These are phyloP conservation scores for Punctoribates punctum DNA, from an alignment of 2,888 invertebrate genomes.

Conservation along the genomic window DNA sequence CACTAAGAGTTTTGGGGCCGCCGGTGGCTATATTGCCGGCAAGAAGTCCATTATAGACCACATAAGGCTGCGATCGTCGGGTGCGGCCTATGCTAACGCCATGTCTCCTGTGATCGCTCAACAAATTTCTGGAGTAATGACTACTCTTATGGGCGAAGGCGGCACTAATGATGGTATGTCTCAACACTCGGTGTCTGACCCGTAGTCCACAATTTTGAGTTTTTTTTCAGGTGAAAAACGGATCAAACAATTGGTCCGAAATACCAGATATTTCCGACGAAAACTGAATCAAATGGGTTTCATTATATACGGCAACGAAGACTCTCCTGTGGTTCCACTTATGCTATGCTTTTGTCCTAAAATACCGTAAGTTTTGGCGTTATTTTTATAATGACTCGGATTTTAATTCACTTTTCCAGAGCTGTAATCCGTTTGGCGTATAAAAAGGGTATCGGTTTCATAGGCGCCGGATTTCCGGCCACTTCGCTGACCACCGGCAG, in stretches of 20 bases:
- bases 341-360: constrained; percentile 57
- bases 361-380: constrained; percentile 53
- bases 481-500: constrained; percentile 88
- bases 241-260: constrained; percentile 54
- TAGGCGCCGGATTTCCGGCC: constrained; percentile 96
- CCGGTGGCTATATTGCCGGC: constrained; percentile 59
- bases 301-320: constrained; percentile 58
- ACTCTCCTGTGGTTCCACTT: constrained; percentile 60
- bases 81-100: constrained; percentile 74
- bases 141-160: constrained; percentile 74
- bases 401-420: constrained; percentile 56
- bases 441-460: constrained; percentile 76
- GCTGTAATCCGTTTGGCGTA: constrained; percentile 78
- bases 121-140: constrained; percentile 83
- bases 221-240: constrained; percentile 53
- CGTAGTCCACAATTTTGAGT: no score
- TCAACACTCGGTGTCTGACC: no score
- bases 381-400: background rate
- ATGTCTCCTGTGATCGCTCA: constrained; percentile 84
- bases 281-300: constrained; percentile 58
- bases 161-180: constrained; percentile 64
- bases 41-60: constrained; percentile 49
- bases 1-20: constrained; percentile 58
- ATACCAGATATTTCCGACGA: constrained; percentile 56
- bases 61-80: constrained; percentile 54